phyloP scores from a whole-genome alignment of 2,888 invertebrate genomes.

The Acheta domesticus region DNA sequence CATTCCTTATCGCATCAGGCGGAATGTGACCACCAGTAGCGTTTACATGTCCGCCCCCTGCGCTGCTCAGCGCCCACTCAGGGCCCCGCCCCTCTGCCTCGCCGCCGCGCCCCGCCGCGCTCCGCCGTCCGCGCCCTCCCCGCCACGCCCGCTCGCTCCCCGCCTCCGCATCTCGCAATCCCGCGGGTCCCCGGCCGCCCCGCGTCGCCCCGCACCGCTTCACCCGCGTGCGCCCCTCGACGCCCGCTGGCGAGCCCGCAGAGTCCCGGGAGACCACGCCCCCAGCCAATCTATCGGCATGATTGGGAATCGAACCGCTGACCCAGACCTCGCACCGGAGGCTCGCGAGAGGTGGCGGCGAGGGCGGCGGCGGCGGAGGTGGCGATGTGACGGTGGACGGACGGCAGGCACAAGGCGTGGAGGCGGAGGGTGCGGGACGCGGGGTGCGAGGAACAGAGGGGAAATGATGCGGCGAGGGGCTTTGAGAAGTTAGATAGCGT shows the following conservation, averaged over 20 bases:
- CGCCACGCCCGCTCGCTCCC: not conserved
- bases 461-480: too few species aligned
- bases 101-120: not conserved
- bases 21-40: too few species aligned
- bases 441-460: too few species aligned
- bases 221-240: not conserved
- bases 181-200: not conserved
- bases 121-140: not conserved
- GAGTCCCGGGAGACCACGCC: not conserved
- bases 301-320: slow-evolving; percentile 18
- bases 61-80: too few species aligned
- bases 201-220: not conserved
- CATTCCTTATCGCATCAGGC: too few species aligned
- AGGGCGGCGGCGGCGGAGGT: not conserved
- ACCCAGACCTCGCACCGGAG: not conserved
- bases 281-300: slow-evolving; percentile 9
- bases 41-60: too few species aligned
- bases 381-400: not conserved
- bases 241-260: not conserved
- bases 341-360: not conserved
- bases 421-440: too few species aligned
- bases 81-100: too few species aligned
- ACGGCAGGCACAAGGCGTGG: too few species aligned
- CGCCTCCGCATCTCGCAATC: not conserved
- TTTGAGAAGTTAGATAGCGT: too few species aligned